Conservation (phyloP, 2,113 vertebrate species). For the Colaptes auratus region DNA sequence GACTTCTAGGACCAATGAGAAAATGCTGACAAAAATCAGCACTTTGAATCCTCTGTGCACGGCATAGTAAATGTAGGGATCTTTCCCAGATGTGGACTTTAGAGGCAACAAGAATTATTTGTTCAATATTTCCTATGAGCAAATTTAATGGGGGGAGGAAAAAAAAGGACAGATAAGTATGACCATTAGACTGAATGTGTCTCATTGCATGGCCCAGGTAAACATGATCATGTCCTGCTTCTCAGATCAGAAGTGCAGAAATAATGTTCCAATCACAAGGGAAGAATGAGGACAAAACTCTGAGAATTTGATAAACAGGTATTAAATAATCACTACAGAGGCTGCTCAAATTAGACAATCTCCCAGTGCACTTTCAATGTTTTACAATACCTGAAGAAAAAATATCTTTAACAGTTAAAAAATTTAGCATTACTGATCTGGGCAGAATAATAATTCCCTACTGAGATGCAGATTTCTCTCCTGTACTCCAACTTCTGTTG, state of each 20-base stretch:
- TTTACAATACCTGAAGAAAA: neutral
- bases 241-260: neutral
- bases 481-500: neutral
- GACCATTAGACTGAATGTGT: neutral
- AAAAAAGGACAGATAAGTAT: neutral
- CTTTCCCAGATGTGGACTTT: neutral
- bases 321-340: neutral
- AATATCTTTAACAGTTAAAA: neutral
- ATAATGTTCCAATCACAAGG: neutral
- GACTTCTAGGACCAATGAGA: neutral
- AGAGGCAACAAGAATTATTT: neutral
- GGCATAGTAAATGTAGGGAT: too few relatives aligned
- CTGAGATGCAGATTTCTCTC: neutral
- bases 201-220: neutral
- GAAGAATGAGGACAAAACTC: neutral
- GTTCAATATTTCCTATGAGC: neutral
- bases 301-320: neutral
- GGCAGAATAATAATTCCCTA: neutral
- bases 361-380: neutral
- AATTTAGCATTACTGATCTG: neutral
- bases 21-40: neutral
- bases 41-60: neutral
- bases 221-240: neutral
- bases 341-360: neutral
- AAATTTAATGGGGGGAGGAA: neutral